Evolutionary conservation across 2,888 invertebrate species (phyloP).

Genomic region (Balanococcus diminutus): DNA sequence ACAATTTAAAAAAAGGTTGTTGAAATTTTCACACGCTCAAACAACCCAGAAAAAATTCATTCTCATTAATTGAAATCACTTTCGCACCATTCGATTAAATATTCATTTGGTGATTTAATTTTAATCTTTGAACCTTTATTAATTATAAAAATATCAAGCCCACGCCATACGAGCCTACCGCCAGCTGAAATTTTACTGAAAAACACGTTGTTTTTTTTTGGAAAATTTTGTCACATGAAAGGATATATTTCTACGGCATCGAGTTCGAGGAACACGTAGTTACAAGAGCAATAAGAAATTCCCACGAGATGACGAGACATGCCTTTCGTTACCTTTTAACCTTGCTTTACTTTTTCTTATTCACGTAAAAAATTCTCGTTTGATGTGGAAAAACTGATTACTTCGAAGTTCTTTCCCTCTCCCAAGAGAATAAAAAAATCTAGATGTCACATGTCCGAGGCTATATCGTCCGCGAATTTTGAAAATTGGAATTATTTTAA

Average conservation of each 20-base stretch:
- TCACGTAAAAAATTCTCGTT: background rate
- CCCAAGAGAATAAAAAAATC: background rate
- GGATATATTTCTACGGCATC: background rate
- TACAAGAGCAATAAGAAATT: background rate
- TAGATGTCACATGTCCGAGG: background rate
- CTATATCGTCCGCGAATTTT: background rate
- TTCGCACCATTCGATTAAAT: too few species aligned
- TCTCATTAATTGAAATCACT: too few species aligned
- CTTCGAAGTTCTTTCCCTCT: background rate
- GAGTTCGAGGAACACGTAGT: background rate
- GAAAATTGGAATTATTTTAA: background rate
- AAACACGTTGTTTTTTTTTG: too few species aligned
- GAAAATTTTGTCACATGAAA: background rate
- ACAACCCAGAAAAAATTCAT: too few species aligned
- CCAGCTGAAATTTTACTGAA: too few species aligned
- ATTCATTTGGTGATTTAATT: too few species aligned
- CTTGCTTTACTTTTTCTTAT: background rate
- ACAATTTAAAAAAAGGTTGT: too few species aligned
- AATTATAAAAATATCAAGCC: too few species aligned
- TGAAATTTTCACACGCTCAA: too few species aligned
- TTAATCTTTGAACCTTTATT: too few species aligned
- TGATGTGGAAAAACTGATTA: background rate
- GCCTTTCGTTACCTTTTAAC: background rate
- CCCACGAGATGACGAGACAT: background rate
- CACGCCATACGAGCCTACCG: too few species aligned